These are phyloP conservation scores for Aradophagus sp. DNA, from an alignment of 1,140 invertebrate genomes.

Conservation along the genomic window DNA sequence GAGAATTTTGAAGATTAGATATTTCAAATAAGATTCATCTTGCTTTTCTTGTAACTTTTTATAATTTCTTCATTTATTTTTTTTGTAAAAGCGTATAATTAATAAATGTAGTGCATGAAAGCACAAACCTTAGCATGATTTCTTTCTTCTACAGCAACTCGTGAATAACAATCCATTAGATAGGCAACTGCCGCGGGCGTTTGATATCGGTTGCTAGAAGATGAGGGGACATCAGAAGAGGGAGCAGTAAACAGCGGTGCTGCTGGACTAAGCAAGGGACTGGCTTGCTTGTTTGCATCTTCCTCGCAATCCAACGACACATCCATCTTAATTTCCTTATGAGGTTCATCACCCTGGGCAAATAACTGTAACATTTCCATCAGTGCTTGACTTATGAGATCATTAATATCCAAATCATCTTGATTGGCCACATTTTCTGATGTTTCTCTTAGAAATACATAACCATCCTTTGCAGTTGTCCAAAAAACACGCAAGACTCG, in stretches of 20 bases:
- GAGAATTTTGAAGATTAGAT: too few relatives aligned
- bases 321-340: slow-evolving; percentile 75
- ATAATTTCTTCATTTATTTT: too few relatives aligned
- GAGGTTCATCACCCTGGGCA: slow-evolving; percentile 78
- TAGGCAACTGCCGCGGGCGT: slow-evolving; percentile 77
- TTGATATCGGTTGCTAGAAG: slow-evolving; percentile 67
- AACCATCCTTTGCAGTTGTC: slow-evolving; percentile 77
- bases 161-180: slow-evolving; percentile 80
- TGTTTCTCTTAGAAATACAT: slow-evolving; percentile 80
- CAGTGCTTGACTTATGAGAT: slow-evolving; percentile 79
- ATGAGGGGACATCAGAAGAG: slow-evolving; percentile 48
- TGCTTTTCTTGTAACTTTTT: too few relatives aligned
- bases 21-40: too few relatives aligned
- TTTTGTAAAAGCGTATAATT: too few relatives aligned
- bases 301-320: slow-evolving; percentile 73
- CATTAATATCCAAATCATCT: slow-evolving; percentile 72
- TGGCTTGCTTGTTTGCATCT: slow-evolving; percentile 68
- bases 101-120: too few relatives aligned
- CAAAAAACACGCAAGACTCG: slow-evolving; percentile 81
- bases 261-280: slow-evolving; percentile 62
- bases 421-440: slow-evolving; percentile 74
- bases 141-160: slow-evolving; percentile 80
- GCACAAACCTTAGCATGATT: slow-evolving; percentile 83
- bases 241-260: slow-evolving; percentile 56
- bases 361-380: slow-evolving; percentile 82